These are phyloP conservation scores for Parazoanthus swiftii DNA, from an alignment of 92 coral and sea anemone species.

Conservation along the genomic window DNA sequence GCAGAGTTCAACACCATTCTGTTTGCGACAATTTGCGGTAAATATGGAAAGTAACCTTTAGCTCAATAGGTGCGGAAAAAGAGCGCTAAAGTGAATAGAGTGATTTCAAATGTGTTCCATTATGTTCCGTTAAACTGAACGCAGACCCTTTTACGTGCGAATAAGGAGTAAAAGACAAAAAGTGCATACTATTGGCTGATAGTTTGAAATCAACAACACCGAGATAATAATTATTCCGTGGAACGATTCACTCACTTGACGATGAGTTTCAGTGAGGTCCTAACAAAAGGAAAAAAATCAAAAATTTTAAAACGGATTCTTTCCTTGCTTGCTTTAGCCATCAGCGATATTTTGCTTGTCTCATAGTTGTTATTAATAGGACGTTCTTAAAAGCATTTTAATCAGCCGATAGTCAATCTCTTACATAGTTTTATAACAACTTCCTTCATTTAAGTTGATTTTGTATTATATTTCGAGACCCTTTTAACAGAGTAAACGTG, in stretches of 20 bases:
- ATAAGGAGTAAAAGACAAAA: background rate
- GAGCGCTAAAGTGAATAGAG: background rate
- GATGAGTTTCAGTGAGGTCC: conserved; percentile 30
- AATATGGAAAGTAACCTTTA: too few relatives aligned
- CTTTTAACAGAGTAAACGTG: background rate
- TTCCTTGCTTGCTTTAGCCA: background rate
- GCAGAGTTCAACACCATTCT: too few relatives aligned
- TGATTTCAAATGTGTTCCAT: background rate
- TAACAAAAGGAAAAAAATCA: conserved; percentile 20
- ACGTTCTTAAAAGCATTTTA: background rate
- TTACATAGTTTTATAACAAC: background rate
- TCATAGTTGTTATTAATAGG: background rate
- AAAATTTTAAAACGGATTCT: conserved; percentile 2
- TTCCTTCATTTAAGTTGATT: background rate
- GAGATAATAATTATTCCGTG: background rate
- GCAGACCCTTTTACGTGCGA: background rate
- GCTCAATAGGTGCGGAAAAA: too few relatives aligned
- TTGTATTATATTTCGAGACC: background rate
- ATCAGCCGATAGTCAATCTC: background rate
- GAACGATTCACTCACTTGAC: conserved; percentile 32
- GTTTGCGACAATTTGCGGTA: too few relatives aligned
- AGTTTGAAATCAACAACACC: background rate
- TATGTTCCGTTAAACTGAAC: background rate
- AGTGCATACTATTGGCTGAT: background rate
- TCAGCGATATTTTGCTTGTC: background rate